These are phyloP conservation scores for Exaiptasia diaphana DNA, from an alignment of 64 coral and sea anemone genomes.

Conservation along the genomic window DNA sequence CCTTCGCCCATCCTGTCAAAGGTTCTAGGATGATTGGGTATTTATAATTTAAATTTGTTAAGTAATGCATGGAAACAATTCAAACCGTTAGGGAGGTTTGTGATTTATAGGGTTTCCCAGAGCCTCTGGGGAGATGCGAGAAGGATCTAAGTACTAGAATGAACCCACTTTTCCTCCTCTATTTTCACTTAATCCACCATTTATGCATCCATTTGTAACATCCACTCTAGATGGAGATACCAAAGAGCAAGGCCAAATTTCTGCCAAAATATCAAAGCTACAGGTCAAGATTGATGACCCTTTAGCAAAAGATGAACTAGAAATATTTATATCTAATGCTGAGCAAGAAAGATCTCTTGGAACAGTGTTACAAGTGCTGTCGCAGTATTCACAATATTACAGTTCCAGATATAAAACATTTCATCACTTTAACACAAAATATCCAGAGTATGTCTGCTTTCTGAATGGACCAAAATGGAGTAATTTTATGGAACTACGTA, in stretches of 20 bases:
- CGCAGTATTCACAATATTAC: slow-evolving; percentile 59
- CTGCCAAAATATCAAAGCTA: slow-evolving; percentile 27
- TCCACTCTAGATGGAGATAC: no score
- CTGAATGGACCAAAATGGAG: slow-evolving; percentile 4
- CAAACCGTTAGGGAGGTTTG: no score
- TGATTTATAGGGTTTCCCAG: no score
- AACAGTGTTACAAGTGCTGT: slow-evolving; percentile 53
- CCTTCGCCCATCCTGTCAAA: no score
- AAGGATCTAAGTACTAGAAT: no score
- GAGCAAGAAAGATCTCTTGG: slow-evolving; percentile 46
- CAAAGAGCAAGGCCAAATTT: not conserved
- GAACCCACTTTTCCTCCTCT: no score
- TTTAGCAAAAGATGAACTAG: slow-evolving; percentile 56
- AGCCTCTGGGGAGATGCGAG: no score
- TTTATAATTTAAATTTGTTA: no score
- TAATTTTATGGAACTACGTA: slow-evolving; percentile 48
- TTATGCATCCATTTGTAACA: no score
- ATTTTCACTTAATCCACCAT: no score
- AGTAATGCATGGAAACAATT: no score
- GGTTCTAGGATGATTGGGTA: no score
- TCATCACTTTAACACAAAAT: slow-evolving; percentile 68
- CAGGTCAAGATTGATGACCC: slow-evolving; percentile 7
- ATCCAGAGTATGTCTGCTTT: slow-evolving; percentile 54
- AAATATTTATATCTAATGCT: slow-evolving; percentile 24
- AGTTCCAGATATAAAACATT: slow-evolving; percentile 55